Conservation (phyloP, 2,113 vertebrate species). For the Xenopus laevis region DNA sequence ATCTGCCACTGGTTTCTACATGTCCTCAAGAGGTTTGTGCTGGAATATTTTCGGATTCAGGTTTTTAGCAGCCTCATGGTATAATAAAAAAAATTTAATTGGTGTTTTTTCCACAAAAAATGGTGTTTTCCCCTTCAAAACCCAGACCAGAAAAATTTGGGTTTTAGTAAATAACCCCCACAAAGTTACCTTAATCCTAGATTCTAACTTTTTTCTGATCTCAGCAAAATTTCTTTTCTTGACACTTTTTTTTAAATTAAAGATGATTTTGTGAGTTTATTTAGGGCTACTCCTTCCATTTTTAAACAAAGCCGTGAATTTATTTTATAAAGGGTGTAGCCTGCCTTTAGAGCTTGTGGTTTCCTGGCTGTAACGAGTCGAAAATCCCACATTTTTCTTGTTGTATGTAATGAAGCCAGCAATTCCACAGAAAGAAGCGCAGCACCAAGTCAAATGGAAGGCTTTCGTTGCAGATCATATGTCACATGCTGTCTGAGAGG, state of each 20-base stretch:
- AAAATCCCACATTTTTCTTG: constrained; percentile 41
- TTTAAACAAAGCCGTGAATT: not conserved
- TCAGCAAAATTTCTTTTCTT: no score
- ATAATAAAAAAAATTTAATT: no score
- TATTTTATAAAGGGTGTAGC: constrained; percentile 28
- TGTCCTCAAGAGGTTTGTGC: no score
- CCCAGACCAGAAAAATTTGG: no score
- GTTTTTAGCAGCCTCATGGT: no score
- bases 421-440: constrained; percentile 19
- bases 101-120: no score
- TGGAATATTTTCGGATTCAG: no score
- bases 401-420: constrained; percentile 32
- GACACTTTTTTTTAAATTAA: not conserved
- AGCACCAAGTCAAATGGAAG: constrained; percentile 12
- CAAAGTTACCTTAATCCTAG: no score
- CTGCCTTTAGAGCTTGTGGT: constrained; percentile 24
- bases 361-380: constrained; percentile 15
- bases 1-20: no score
- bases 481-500: constrained; percentile 9
- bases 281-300: not conserved
- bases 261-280: not conserved
- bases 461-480: constrained; percentile 24
- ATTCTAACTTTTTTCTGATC: no score
- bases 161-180: no score
- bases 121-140: no score